Evolutionary conservation across 2,113 vertebrate species (phyloP).

Genomic region (Ptychochromis oligacanthus): DNA sequence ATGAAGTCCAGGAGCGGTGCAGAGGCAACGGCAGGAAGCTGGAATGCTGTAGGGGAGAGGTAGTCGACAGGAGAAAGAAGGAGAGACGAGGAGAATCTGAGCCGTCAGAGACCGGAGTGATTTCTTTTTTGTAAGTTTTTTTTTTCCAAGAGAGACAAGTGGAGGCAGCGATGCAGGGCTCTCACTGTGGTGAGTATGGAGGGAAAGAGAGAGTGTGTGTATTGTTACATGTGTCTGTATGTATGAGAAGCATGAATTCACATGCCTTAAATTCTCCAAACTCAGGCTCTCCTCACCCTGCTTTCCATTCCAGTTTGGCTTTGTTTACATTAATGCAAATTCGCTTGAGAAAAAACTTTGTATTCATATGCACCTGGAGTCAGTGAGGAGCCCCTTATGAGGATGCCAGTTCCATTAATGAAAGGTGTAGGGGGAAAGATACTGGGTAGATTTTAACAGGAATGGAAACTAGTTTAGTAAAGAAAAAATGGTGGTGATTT

Average conservation of each 20-base stretch:
- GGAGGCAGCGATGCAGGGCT: constrained; percentile 74
- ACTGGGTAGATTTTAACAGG: constrained; percentile 19
- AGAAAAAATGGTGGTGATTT: background rate
- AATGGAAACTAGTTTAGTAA: constrained; percentile 48
- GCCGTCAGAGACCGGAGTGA: constrained; percentile 34
- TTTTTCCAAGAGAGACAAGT: constrained; percentile 44
- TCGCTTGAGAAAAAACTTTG: constrained; percentile 51
- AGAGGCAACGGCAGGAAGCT: constrained; percentile 55
- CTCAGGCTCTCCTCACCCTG: background rate
- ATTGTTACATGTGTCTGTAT: constrained; percentile 36
- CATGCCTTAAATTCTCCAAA: constrained; percentile 24
- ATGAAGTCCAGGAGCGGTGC: constrained; percentile 54
- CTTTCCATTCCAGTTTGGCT: constrained; percentile 17
- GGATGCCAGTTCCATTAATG: constrained; percentile 38
- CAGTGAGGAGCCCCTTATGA: constrained; percentile 34
- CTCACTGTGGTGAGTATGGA: constrained; percentile 70
- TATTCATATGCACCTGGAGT: constrained; percentile 26
- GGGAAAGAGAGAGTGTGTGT: constrained; percentile 9
- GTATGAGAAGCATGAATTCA: background rate
- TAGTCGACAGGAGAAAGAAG: constrained; percentile 24
- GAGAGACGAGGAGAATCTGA: constrained; percentile 22
- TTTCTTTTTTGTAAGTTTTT: constrained; percentile 28
- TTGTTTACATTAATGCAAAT: constrained; percentile 23
- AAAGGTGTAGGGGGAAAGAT: constrained; percentile 51
- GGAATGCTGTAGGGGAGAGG: constrained; percentile 34